Evolutionary conservation across 2,888 invertebrate species (phyloP), one percentile per base, ranked within the genome.

Genomic region (Plutella xylostella): DNA sequence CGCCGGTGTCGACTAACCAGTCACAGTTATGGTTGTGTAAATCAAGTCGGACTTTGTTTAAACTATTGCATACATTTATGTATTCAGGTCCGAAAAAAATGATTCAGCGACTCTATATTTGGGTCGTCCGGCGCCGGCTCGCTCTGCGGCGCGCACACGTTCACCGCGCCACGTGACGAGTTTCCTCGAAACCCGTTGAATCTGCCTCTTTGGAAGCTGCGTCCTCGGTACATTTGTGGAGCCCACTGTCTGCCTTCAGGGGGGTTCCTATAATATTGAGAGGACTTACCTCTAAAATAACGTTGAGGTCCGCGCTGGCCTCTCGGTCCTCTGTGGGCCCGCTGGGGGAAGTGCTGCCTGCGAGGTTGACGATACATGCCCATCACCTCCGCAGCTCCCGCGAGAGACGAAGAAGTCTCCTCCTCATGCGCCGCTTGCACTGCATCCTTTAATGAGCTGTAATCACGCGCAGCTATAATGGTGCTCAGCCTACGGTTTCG

Each of bases 381-480:
- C 37, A 38, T 38, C 3, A 44, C 20, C 12, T 14, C 6, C 2
- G 30, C 4, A 11, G 28, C 17, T n/a, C n/a, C n/a, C n/a, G n/a
- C n/a, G n/a, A n/a, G n/a, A n/a, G n/a, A n/a, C n/a, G n/a, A n/a
- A n/a, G n/a, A n/a, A n/a, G n/a, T n/a, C 28, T 40, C 43, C 14
- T 45, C 43, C n/a, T 48, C 48, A 12, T 42, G 15, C 4, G 49
- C 51, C n/a, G 45, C 47, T 35, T 43, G 43, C 9, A 51, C 42
- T 5, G 49, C 51, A 21, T 51, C 50, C 28, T 46, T 50, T 12
- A 51, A 19, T 1, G 43, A 28, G 9, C 9, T 17, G 18, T 39
- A 51, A 34, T 50, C 45, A 6, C 49, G 20, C 9, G 48, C 49
- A 17, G 30, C 17, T 12, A 43, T 18, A 4, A 43, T 43, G 15